Evolutionary conservation across 2,113 vertebrate genomes (phyloP), one percentile per base, ranked within the genome.

Genomic region (Anseranas semipalmata): DNA sequence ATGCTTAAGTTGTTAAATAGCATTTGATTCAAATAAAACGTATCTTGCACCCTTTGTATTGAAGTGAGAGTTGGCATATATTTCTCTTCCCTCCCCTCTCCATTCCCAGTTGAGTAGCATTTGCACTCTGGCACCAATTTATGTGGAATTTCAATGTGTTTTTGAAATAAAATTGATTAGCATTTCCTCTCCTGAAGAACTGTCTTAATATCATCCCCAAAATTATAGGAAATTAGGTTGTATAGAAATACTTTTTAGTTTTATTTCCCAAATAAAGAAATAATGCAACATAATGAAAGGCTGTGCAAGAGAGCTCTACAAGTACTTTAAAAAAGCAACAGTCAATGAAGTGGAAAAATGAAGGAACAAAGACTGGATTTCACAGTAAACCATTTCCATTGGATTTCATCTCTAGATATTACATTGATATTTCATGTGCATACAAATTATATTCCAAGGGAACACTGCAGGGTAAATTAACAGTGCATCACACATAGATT

Each of bases 1-100:
- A 94, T 95, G 72, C 94, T 96, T 96, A 93, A 96, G 93, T 86
- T 95, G 88, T 95, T 97, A 96, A 97, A 92, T 95, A 97, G 81
- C 86, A 87, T 96, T 97, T 96, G 90, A 94, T 97, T 96, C 93
- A 96, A 97, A 91, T 91, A 84, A 95, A 96, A 92, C 0, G 0
- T 71, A 72, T 83, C 77, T 96, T 81, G 75, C 83, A 88, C 94
- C 83, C 95, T 96, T 96, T 91, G 75, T 96, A 48, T 95, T 85
- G 92, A 87, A 94, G 14, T 65, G n/a, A 87, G 73, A 83, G 25
- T 18, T 87, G 60, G n/a, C 73, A 76, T 88, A 20, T 85, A 65
- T 83, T 92, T 90, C 66, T 90, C 59, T 79, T 87, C n/a, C 32
- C 68, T 89, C 53, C 33, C 37, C 19, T 73, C 1, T 11, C 48